These are phyloP conservation scores for Pterocles orientalis DNA, from an alignment of 2,113 vertebrate species.

Conservation along the genomic window DNA sequence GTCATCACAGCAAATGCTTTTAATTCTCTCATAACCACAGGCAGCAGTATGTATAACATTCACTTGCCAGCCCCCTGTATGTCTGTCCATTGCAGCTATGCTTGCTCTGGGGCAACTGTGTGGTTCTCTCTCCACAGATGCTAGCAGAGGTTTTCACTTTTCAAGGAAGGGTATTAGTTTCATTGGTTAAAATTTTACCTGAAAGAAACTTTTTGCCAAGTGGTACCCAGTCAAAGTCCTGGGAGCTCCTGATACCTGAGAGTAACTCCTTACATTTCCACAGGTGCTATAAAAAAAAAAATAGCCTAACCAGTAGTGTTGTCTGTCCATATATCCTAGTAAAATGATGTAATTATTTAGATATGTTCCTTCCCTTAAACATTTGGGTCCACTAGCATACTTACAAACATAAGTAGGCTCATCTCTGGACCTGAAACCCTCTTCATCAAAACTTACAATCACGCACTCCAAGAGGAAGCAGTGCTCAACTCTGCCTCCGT, in stretches of 20 bases:
- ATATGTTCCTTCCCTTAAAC: background rate
- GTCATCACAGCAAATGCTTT: conserved; percentile 70
- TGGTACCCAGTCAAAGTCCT: background rate
- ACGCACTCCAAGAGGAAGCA: background rate
- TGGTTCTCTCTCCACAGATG: background rate
- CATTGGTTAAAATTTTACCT: background rate
- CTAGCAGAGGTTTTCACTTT: background rate
- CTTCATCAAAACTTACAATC: background rate
- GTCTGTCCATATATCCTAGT: background rate
- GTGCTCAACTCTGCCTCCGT: background rate
- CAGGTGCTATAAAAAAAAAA: background rate
- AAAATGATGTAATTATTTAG: background rate
- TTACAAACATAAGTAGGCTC: background rate
- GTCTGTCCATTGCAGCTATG: conserved; percentile 33
- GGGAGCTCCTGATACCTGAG: background rate
- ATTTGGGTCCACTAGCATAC: background rate
- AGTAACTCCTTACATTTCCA: background rate
- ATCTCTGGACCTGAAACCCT: background rate
- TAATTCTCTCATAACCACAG: conserved; percentile 71
- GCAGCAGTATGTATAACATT: conserved; percentile 56
- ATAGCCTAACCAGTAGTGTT: background rate
- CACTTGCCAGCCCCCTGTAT: conserved; percentile 42
- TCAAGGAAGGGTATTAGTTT: background rate
- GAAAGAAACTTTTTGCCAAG: background rate
- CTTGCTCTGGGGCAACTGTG: background rate